Percentiles rank a stretch among this genome's conserved stretches.
Conservation (phyloP, 2,113 vertebrate genomes). For the Carassius auratus region DNA sequence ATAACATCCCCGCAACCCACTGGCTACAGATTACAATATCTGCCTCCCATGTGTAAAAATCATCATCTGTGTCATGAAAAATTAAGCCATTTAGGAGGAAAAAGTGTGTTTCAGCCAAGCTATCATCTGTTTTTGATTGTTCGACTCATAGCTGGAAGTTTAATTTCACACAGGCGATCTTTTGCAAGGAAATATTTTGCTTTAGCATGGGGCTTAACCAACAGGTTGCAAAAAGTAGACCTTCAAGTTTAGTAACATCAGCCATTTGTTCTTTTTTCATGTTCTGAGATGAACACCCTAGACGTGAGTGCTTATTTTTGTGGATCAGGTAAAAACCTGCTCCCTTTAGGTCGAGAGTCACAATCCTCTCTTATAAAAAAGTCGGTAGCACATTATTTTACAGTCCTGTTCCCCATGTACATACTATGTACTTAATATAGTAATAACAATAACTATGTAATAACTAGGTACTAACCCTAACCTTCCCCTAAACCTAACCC, state of each 20-base stretch:
- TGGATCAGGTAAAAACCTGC: neutral
- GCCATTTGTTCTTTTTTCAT: neutral
- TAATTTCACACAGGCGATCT: conserved; percentile 33
- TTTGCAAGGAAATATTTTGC: conserved; percentile 15
- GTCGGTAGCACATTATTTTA: neutral
- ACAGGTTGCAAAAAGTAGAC: conserved; percentile 47
- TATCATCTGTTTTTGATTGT: conserved; percentile 46
- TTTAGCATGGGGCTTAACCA: conserved; percentile 38
- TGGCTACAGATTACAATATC: conserved; percentile 58
- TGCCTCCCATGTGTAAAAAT: conserved; percentile 55
- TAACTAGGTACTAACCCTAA: too few species aligned
- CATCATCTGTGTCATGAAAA: conserved; percentile 60
- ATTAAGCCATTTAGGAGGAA: conserved; percentile 26
- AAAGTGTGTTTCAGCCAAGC: conserved; percentile 25
- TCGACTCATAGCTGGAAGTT: conserved; percentile 25
- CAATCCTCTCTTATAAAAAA: neutral
- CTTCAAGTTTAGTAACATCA: neutral
- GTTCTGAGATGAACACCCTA: neutral
- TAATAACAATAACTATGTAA: too few species aligned
- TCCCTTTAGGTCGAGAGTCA: neutral
- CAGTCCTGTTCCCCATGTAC: too few species aligned
- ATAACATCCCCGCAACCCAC: conserved; percentile 59
- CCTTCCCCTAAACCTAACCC: too few species aligned
- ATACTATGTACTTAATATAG: too few species aligned
- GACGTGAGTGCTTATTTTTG: neutral